Percentiles rank a stretch among this genome's conserved stretches.
These are phyloP conservation scores for Sturmia bella DNA, from an alignment of 2,888 invertebrate genomes.

Conservation along the genomic window DNA sequence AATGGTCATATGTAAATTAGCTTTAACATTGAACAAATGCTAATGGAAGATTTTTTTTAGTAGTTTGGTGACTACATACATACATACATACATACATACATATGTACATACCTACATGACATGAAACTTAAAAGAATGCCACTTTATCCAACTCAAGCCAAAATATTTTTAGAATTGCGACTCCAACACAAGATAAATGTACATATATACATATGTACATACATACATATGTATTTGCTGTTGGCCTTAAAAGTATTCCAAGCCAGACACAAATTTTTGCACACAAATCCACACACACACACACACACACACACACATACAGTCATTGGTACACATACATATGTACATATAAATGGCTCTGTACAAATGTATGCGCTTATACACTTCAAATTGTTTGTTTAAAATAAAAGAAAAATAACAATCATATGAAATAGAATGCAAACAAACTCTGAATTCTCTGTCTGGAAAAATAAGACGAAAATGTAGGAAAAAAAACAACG, in stretches of 20 bases:
- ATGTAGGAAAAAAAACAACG: neutral
- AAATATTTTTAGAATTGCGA: neutral
- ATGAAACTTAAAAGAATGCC: too few relatives aligned
- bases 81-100: neutral
- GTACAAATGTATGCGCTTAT: neutral
- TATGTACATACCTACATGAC: neutral
- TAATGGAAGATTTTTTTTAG: neutral
- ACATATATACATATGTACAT: neutral
- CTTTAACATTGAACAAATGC: too few relatives aligned
- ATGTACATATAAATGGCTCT: neutral
- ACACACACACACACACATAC: too few relatives aligned
- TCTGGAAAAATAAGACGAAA: conserved; percentile 5
- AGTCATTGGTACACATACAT: too few relatives aligned
- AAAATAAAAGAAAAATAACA: conserved; percentile 11
- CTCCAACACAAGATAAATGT: neutral
- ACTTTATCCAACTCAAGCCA: neutral
- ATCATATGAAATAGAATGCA: neutral
- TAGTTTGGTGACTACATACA: neutral
- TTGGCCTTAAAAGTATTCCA: conserved; percentile 3
- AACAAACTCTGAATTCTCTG: conserved; percentile 17
- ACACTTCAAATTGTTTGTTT: conserved; percentile 2
- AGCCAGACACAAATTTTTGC: neutral
- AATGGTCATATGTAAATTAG: too few relatives aligned
- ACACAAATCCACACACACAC: too few relatives aligned
- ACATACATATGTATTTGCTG: neutral